These are phyloP conservation scores for Mionectes macconnelli DNA, from an alignment of 2,113 vertebrate genomes.

Conservation along the genomic window DNA sequence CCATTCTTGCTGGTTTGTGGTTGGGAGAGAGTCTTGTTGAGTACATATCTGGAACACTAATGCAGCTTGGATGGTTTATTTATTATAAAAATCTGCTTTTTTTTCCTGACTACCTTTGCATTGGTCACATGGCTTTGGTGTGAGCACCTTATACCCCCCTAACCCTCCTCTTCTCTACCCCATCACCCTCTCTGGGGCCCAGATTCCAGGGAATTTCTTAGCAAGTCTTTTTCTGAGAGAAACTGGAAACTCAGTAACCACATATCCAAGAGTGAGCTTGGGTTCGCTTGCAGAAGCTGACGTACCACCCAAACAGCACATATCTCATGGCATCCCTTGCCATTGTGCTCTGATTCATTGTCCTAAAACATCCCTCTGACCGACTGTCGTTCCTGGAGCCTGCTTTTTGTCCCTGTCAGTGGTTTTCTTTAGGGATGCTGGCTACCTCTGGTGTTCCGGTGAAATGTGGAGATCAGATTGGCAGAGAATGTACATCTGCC, in stretches of 20 bases:
- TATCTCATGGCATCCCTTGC: neutral
- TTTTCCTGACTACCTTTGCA: conserved; percentile 69
- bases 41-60: conserved; percentile 70
- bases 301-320: neutral
- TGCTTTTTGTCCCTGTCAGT: neutral
- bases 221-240: neutral
- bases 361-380: neutral
- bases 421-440: neutral
- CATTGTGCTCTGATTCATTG: neutral
- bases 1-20: conserved; percentile 64
- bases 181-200: conserved; percentile 17
- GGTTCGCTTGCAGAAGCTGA: neutral
- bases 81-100: conserved; percentile 59
- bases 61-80: conserved; percentile 60
- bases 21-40: conserved; percentile 55
- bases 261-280: neutral
- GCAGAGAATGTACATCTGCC: neutral
- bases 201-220: conserved; percentile 54
- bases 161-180: conserved; percentile 14
- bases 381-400: neutral
- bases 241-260: conserved; percentile 17
- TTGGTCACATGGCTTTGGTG: conserved; percentile 67
- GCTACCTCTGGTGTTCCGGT: neutral
- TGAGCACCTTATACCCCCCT: conserved; percentile 56
- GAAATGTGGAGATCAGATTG: neutral